phyloP scores from a whole-genome alignment of 2,888 invertebrate species.

The Rosalia funebris region DNA sequence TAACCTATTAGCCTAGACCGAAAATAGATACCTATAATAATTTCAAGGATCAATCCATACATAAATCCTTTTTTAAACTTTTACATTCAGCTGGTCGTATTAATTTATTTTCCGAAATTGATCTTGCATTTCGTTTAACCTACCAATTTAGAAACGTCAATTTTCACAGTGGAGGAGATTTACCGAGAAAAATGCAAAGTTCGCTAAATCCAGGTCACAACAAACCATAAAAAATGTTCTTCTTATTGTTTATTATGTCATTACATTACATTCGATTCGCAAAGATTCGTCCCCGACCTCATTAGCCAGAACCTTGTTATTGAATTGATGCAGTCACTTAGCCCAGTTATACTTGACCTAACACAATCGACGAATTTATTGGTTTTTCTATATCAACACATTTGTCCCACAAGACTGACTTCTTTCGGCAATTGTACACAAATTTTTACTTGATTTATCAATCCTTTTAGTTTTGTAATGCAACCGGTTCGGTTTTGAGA shows the following conservation, averaged over 20 bases:
- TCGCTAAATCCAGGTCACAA: background rate
- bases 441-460: background rate
- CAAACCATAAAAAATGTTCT: conserved; percentile 21
- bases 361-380: conserved; percentile 43
- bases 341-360: conserved; percentile 52
- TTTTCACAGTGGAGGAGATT: too few species aligned
- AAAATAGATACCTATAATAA: background rate
- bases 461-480: conserved; percentile 1
- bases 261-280: conserved; percentile 35
- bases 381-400: conserved; percentile 18
- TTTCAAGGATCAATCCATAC: too few species aligned
- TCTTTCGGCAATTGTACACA: conserved; percentile 1
- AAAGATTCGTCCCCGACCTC: conserved; percentile 46
- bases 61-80: too few species aligned
- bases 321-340: conserved; percentile 42
- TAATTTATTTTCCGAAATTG: too few species aligned
- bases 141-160: too few species aligned
- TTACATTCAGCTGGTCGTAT: too few species aligned
- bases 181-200: background rate
- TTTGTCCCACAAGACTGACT: conserved; percentile 7
- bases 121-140: too few species aligned
- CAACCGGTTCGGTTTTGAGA: background rate
- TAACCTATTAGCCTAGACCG: background rate
- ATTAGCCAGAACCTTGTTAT: conserved; percentile 46
- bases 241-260: conserved; percentile 37